phyloP scores from a whole-genome alignment of 2,888 invertebrate species.

The Chorisops tibialis region DNA sequence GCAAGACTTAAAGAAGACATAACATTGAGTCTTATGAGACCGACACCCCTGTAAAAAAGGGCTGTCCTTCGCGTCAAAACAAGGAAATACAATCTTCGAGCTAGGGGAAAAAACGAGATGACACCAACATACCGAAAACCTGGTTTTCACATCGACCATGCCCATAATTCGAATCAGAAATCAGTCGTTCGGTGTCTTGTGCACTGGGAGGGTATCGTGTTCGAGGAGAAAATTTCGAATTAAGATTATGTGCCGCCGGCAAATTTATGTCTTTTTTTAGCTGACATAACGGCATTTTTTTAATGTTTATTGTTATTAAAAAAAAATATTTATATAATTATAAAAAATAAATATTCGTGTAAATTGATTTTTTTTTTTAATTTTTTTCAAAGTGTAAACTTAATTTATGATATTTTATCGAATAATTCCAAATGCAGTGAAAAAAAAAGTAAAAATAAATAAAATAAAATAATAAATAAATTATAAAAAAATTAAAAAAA shows the following conservation, averaged over 20 bases:
- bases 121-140: neutral
- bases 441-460: neutral
- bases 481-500: slow-evolving; percentile 20
- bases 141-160: slow-evolving; percentile 12
- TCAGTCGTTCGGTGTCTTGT: slow-evolving; percentile 23
- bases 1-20: too few relatives aligned
- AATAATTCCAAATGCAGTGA: neutral
- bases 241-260: too few relatives aligned
- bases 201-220: slow-evolving; percentile 13
- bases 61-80: neutral
- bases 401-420: too few relatives aligned
- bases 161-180: slow-evolving; percentile 10
- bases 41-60: neutral
- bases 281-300: too few relatives aligned
- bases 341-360: slow-evolving; percentile 19
- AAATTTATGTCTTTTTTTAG: too few relatives aligned
- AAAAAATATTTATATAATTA: too few relatives aligned
- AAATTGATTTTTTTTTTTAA: too few relatives aligned
- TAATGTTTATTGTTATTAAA: too few relatives aligned
- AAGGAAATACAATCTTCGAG: slow-evolving; percentile 2
- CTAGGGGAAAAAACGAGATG: slow-evolving; percentile 7
- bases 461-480: neutral
- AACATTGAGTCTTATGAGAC: too few relatives aligned
- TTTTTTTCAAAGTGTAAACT: too few relatives aligned
- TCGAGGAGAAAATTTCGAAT: too few relatives aligned